These are phyloP conservation scores for Pelosia muscerda DNA, from an alignment of 2,888 invertebrate species.

Conservation along the genomic window DNA sequence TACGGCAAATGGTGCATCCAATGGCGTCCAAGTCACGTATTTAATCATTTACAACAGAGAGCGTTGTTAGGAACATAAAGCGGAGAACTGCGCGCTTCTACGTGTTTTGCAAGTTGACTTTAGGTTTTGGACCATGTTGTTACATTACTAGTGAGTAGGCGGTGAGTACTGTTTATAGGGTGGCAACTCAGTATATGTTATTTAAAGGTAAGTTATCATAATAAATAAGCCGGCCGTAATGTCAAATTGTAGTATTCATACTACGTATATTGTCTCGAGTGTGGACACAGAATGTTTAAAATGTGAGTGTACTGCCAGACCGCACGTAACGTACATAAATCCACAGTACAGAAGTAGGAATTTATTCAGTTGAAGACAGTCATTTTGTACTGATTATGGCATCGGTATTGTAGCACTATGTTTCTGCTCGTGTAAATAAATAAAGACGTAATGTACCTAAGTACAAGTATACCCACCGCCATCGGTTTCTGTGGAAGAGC, in stretches of 20 bases:
- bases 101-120: not conserved
- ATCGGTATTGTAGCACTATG: not conserved
- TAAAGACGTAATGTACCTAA: not conserved
- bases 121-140: not conserved
- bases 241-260: not conserved
- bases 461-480: not conserved
- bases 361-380: not conserved
- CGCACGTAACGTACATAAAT: not conserved
- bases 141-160: not conserved
- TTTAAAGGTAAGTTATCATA: too few relatives aligned
- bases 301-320: not conserved
- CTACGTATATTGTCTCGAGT: too few relatives aligned
- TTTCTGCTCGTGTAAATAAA: not conserved
- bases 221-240: too few relatives aligned
- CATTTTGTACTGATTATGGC: too few relatives aligned
- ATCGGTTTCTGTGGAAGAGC: slow-evolving; percentile 8
- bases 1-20: slow-evolving; percentile 17
- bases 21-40: slow-evolving; percentile 2
- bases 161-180: too few relatives aligned
- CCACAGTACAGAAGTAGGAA: not conserved
- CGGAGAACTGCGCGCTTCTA: slow-evolving; percentile 1
- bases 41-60: not conserved
- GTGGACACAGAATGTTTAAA: not conserved
- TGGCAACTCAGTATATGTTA: too few relatives aligned
- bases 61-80: not conserved